Conservation (phyloP, 2,797 vertebrate genomes). For the Paramormyrops hopkinsi region DNA sequence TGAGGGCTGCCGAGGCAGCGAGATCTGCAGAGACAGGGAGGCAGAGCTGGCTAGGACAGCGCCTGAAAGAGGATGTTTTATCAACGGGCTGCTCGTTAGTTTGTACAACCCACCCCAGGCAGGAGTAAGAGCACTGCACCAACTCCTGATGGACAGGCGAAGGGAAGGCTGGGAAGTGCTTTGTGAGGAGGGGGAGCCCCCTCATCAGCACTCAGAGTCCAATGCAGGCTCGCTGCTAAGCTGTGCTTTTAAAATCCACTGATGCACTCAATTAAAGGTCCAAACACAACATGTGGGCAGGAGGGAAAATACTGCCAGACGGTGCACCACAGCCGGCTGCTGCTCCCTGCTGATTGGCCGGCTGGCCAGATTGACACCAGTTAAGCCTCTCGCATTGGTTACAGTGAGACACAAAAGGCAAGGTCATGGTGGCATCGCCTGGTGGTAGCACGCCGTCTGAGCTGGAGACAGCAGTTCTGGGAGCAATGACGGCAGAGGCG, state of each 20-base stretch:
- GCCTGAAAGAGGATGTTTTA: slow-evolving; percentile 5
- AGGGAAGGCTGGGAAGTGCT: too few relatives aligned
- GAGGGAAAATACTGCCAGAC: background rate
- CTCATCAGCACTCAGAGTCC: background rate
- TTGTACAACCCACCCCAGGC: background rate
- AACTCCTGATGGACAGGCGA: background rate
- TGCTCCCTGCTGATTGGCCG: background rate
- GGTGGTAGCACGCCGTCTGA: background rate
- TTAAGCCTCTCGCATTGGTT: background rate
- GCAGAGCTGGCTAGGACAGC: background rate
- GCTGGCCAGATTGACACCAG: background rate
- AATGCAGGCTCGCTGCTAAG: background rate
- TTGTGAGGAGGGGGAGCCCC: background rate
- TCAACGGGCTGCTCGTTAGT: background rate
- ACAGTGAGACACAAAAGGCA: slow-evolving; percentile 5
- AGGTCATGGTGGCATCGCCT: background rate
- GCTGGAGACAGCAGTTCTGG: background rate
- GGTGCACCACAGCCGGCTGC: background rate
- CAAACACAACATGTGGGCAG: background rate
- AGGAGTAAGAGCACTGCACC: background rate
- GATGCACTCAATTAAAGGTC: background rate
- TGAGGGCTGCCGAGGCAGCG: background rate
- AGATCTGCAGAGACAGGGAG: background rate
- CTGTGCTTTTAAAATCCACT: background rate
- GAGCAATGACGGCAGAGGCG: background rate